Evolutionary conservation across 1,140 invertebrate genomes (phyloP), one percentile per base, ranked within the genome.

Genomic region (Calliopsis andreniformis): DNA sequence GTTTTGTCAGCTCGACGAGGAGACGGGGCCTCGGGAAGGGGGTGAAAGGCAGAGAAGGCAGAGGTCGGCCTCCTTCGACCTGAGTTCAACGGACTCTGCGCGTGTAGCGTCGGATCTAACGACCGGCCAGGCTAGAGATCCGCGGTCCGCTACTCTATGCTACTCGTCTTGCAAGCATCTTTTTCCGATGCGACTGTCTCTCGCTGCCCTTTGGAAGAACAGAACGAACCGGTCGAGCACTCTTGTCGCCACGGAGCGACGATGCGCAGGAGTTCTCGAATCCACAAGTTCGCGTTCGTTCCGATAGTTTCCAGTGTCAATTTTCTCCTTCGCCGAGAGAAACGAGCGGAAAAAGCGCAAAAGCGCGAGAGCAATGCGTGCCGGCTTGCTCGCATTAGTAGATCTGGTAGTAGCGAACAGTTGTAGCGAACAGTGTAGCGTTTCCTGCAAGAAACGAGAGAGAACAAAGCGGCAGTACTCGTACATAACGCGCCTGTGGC

Each of bases 401-500:
- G n/a, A n/a, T n/a, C 7, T 55, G 14, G 4, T 16, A 4, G 35
- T 18, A 39, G 35, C 8, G 59, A 3, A 43, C 47, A 7, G 2
- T 18, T 14, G 8, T 51, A 63, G 58, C 58, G 42, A 45, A 45
- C 23, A 53, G 18, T 20, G 1, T 25, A 6, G 8, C 6, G n/a
- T 23, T 20, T 14, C 28, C 25, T 43, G 45, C 61, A 73, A 64
- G 71, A 64, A 55, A 25, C 14, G 4, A 3, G 28, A 10, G 35
- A 39, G 59, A n/a, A 45, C 16, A 42, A 51, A 45, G 51, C 20
- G 51, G 51, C 49, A 5, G 16, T 0, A 8, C 47, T 66, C 70
- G 70, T 72, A 72, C 63, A 72, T 72, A 73, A 73, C 70, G 70
- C 53, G 66, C 70, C 70, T 59, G 70, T 73, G 61, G 70, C n/a